Conservation (phyloP, 2,113 vertebrate species). For the Platichthys flesus region DNA sequence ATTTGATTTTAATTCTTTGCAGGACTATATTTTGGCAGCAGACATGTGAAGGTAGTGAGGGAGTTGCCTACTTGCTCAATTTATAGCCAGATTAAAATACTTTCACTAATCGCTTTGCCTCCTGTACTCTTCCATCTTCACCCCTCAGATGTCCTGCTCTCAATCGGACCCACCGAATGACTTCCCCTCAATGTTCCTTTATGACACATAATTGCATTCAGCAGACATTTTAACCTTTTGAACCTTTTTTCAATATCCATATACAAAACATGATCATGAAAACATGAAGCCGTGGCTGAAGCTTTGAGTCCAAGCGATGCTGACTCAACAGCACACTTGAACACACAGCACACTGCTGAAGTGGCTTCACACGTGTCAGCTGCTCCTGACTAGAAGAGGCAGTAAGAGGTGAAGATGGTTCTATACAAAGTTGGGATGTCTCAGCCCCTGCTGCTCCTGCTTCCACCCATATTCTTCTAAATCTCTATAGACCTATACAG, state of each 20-base stretch:
- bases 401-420: not conserved
- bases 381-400: conserved; percentile 24
- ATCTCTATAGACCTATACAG: not conserved
- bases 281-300: not conserved
- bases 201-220: too few relatives aligned
- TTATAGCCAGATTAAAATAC: not conserved
- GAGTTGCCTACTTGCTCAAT: conserved; percentile 22
- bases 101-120: conserved; percentile 33
- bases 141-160: not conserved
- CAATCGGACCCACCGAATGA: too few relatives aligned
- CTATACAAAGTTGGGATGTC: not conserved
- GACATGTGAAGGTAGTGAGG: not conserved
- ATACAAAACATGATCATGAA: too few relatives aligned
- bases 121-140: conserved; percentile 19
- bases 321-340: not conserved
- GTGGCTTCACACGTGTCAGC: not conserved
- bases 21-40: conserved; percentile 4
- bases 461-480: not conserved
- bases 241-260: too few relatives aligned
- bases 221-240: too few relatives aligned
- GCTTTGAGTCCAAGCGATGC: not conserved
- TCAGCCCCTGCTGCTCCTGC: not conserved
- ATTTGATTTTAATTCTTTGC: conserved; percentile 2
- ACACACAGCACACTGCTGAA: not conserved
- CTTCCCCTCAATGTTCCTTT: not conserved